These are phyloP conservation scores for Sicus ferrugineus DNA, from an alignment of 2,888 invertebrate species.

Conservation along the genomic window DNA sequence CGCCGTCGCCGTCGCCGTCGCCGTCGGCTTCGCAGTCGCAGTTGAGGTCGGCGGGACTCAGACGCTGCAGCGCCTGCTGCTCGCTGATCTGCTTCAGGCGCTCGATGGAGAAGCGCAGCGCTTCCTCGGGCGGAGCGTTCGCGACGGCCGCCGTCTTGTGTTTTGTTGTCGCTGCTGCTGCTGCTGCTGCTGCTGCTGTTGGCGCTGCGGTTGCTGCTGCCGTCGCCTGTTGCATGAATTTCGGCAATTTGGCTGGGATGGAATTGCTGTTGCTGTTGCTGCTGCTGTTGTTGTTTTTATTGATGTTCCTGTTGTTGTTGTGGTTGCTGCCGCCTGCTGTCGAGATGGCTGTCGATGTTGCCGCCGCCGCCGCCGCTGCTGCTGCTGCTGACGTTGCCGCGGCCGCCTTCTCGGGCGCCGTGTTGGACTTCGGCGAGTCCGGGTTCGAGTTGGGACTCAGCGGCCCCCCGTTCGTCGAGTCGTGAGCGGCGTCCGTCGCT, in stretches of 20 bases:
- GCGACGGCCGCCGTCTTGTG: neutral
- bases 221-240: conserved; percentile 50
- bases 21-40: neutral
- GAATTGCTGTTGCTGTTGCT: conserved; percentile 39
- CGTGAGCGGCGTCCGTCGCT: conserved; percentile 46
- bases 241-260: conserved; percentile 51
- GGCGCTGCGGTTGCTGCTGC: conserved; percentile 12
- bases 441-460: conserved; percentile 63
- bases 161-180: conserved; percentile 27
- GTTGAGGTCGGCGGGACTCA: conserved; percentile 55
- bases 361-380: conserved; percentile 27
- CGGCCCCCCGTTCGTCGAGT: conserved; percentile 49
- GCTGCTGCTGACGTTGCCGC: conserved; percentile 35
- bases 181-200: conserved; percentile 10
- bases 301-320: conserved; percentile 23
- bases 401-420: conserved; percentile 53
- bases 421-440: conserved; percentile 63
- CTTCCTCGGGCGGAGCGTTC: conserved; percentile 46
- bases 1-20: neutral
- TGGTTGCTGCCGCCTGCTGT: conserved; percentile 32
- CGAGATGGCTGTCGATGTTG: conserved; percentile 8
- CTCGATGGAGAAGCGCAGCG: conserved; percentile 60
- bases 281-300: conserved; percentile 33
- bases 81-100: conserved; percentile 63
- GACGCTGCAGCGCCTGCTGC: conserved; percentile 54